A percentile compares a stretch with the other conserved stretches of the same genome.
Conservation (phyloP, 1,140 invertebrate species). For the Ptiloglossa arizonensis region DNA sequence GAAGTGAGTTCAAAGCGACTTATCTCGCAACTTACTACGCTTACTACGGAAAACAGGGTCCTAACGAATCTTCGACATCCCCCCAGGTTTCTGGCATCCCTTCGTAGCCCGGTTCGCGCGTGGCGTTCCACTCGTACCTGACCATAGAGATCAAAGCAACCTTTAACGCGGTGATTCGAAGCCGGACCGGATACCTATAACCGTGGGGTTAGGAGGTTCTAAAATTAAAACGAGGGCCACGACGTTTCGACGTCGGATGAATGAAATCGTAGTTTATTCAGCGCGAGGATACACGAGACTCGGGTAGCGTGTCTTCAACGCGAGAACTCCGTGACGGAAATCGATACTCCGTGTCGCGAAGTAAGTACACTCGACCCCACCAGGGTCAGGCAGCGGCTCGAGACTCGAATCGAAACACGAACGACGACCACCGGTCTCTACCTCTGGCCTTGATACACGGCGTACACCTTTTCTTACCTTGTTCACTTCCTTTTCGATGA, state of each 20-base stretch:
- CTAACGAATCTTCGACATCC: too few relatives aligned
- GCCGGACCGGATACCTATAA: neutral
- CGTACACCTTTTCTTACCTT: constrained; percentile 89
- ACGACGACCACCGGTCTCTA: too few relatives aligned
- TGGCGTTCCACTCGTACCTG: too few relatives aligned
- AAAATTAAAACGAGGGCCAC: neutral
- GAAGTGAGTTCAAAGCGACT: too few relatives aligned
- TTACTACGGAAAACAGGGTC: too few relatives aligned
- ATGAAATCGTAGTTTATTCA: constrained; percentile 23
- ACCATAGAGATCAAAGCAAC: too few relatives aligned
- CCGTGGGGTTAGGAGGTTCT: neutral
- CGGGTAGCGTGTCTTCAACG: neutral
- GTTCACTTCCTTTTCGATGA: constrained; percentile 95
- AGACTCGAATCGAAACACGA: constrained; percentile 8
- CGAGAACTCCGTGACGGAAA: constrained; percentile 27
- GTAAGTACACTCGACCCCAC: constrained; percentile 36
- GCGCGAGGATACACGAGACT: neutral
- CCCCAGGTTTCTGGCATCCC: too few relatives aligned
- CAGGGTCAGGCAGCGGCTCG: constrained; percentile 46
- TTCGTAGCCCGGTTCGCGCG: too few relatives aligned
- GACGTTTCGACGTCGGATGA: constrained; percentile 18
- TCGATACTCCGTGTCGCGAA: constrained; percentile 23
- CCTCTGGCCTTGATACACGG: constrained; percentile 5
- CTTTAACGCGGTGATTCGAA: constrained; percentile 9
- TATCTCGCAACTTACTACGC: too few relatives aligned